phyloP scores from a whole-genome alignment of 2,888 invertebrate species.

The Lepidochrysops patricia region DNA sequence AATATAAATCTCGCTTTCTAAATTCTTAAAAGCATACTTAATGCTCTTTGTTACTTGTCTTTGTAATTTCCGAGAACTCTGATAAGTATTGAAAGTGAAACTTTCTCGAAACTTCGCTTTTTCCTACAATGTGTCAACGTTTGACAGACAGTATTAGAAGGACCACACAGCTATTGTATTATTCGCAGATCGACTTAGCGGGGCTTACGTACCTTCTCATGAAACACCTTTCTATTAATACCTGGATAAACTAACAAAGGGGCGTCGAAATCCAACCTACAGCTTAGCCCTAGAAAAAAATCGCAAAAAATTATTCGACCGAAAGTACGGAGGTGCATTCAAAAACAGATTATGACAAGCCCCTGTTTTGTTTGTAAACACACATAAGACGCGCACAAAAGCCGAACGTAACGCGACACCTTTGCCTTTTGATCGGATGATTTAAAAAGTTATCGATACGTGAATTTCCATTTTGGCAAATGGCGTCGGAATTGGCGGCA shows the following conservation, averaged over 20 bases:
- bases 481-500: slow-evolving; percentile 45
- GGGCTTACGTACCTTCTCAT: slow-evolving; percentile 56
- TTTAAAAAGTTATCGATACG: slow-evolving; percentile 59
- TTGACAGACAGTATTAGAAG: slow-evolving; percentile 33
- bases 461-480: slow-evolving; percentile 50
- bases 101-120: slow-evolving; percentile 35
- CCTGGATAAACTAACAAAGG: slow-evolving; percentile 61
- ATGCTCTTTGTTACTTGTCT: background rate
- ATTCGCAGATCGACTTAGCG: slow-evolving; percentile 45
- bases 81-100: slow-evolving; percentile 47
- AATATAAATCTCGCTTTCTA: background rate
- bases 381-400: slow-evolving; percentile 45
- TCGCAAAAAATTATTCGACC: slow-evolving; percentile 57
- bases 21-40: background rate
- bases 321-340: slow-evolving; percentile 61
- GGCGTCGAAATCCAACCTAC: slow-evolving; percentile 71
- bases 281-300: slow-evolving; percentile 48
- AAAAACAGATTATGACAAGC: slow-evolving; percentile 72
- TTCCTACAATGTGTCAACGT: slow-evolving; percentile 52
- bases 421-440: slow-evolving; percentile 55
- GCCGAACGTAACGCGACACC: slow-evolving; percentile 66
- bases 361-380: slow-evolving; percentile 74
- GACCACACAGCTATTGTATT: slow-evolving; percentile 57
- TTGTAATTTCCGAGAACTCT: background rate
- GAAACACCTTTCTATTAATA: slow-evolving; percentile 53